Conservation (phyloP, 2,113 vertebrate genomes). For the Phaethon lepturus region DNA sequence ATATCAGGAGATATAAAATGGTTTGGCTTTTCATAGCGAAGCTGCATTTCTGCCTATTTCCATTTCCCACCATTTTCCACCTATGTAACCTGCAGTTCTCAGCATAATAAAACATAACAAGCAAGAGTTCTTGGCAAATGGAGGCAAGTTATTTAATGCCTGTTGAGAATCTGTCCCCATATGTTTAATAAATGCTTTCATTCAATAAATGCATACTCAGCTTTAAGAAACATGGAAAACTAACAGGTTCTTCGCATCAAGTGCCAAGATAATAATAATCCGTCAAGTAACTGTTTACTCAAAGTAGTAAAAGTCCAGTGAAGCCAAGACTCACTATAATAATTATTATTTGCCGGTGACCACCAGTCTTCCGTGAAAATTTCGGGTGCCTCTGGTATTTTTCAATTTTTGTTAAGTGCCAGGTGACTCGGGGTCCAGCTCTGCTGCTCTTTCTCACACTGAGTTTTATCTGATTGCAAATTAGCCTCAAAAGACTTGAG, state of each 20-base stretch:
- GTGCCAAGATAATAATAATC: conserved; percentile 56
- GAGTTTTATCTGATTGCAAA: conserved; percentile 41
- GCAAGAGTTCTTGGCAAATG: conserved; percentile 13
- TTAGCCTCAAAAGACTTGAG: conserved; percentile 1
- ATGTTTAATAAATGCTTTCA: conserved; percentile 58
- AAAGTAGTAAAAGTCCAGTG: not conserved
- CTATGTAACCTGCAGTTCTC: conserved; percentile 11
- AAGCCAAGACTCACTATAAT: conserved; percentile 9
- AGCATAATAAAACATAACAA: conserved; percentile 35
- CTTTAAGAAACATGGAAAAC: conserved; percentile 50
- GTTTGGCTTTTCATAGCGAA: not conserved
- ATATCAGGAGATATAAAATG: not conserved
- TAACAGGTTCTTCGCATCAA: not conserved
- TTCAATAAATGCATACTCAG: conserved; percentile 44
- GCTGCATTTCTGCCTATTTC: not conserved
- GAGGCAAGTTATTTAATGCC: conserved; percentile 38
- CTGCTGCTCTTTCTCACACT: conserved; percentile 36
- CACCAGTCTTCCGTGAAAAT: conserved; percentile 33
- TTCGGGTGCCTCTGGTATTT: conserved; percentile 44
- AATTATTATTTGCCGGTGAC: conserved; percentile 39
- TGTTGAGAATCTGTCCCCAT: conserved; percentile 36
- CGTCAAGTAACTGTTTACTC: conserved; percentile 34
- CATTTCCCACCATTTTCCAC: not conserved
- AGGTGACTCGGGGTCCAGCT: not conserved
- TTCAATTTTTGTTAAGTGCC: conserved; percentile 32